Evolutionary conservation across 1,140 invertebrate genomes (phyloP).

Genomic region (Hydropsyche tenuis): DNA sequence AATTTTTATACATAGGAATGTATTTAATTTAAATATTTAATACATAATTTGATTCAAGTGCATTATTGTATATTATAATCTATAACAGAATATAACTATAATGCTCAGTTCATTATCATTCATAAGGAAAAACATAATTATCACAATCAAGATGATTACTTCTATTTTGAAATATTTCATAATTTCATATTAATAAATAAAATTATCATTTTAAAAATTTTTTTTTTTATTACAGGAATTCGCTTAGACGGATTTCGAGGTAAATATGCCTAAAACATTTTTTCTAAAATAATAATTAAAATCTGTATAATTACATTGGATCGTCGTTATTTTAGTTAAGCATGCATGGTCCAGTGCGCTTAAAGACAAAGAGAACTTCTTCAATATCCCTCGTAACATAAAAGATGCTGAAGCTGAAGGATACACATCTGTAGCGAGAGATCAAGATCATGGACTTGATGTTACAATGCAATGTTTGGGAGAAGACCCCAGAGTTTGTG

Average conservation of each 20-base stretch:
- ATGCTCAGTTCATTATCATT: no score
- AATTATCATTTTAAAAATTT: not conserved
- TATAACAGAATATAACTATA: no score
- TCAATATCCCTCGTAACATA: slow-evolving; percentile 56
- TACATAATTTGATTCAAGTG: no score
- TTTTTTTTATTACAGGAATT: slow-evolving; percentile 44
- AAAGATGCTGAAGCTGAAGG: slow-evolving; percentile 55
- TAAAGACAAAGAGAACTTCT: slow-evolving; percentile 58
- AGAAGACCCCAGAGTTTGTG: slow-evolving; percentile 54
- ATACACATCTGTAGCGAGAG: slow-evolving; percentile 55
- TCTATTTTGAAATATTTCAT: not conserved
- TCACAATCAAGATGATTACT: no score
- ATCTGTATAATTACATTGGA: not conserved
- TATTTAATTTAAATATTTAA: no score
- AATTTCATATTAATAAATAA: not conserved
- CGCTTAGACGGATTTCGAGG: slow-evolving; percentile 46
- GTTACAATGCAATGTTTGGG: slow-evolving; percentile 55
- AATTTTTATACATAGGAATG: no score
- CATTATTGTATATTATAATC: no score
- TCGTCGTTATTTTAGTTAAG: slow-evolving; percentile 52
- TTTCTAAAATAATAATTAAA: no score
- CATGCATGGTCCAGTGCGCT: slow-evolving; percentile 57
- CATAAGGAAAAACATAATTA: no score
- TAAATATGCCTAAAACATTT: no score
- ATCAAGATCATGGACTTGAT: slow-evolving; percentile 53